phyloP scores from a whole-genome alignment of 2,888 invertebrate genomes.

The Meloe dianella region DNA sequence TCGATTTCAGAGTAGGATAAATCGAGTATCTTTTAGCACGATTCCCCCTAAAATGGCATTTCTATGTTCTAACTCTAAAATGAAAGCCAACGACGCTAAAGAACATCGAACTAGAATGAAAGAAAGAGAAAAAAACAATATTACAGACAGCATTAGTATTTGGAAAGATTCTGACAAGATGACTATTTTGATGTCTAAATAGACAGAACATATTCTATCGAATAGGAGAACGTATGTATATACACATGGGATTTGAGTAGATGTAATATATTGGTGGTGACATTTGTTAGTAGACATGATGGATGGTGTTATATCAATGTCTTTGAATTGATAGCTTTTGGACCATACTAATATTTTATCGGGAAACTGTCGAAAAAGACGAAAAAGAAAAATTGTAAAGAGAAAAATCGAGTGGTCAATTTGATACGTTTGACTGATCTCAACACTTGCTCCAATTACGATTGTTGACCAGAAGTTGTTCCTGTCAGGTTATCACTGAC shows the following conservation, averaged over 20 bases:
- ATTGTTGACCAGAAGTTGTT: constrained; percentile 26
- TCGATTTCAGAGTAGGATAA: constrained; percentile 31
- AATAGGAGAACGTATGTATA: not conserved
- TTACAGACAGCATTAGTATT: constrained; percentile 25
- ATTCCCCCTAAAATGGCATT: constrained; percentile 28
- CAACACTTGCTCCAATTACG: constrained; percentile 36
- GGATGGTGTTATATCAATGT: constrained; percentile 44
- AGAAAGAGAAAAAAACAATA: constrained; percentile 19
- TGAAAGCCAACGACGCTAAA: not conserved
- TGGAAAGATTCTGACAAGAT: constrained; percentile 29
- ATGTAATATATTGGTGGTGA: constrained; percentile 32
- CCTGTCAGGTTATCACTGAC: constrained; percentile 26
- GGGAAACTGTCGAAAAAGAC: constrained; percentile 25
- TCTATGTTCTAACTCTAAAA: constrained; percentile 28
- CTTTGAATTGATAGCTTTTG: constrained; percentile 41
- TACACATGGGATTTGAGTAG: constrained; percentile 8
- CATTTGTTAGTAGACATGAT: constrained; percentile 41
- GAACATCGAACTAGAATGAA: not conserved
- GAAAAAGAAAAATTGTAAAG: not conserved
- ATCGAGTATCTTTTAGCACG: constrained; percentile 26
- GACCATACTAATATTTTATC: constrained; percentile 40
- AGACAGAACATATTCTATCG: not conserved
- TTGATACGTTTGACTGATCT: constrained; percentile 26
- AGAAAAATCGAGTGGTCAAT: constrained; percentile 9
- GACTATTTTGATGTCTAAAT: constrained; percentile 22